Base-by-base conservation (phyloP, 2,113 vertebrate species). In the Pipra filicauda region DNA sequence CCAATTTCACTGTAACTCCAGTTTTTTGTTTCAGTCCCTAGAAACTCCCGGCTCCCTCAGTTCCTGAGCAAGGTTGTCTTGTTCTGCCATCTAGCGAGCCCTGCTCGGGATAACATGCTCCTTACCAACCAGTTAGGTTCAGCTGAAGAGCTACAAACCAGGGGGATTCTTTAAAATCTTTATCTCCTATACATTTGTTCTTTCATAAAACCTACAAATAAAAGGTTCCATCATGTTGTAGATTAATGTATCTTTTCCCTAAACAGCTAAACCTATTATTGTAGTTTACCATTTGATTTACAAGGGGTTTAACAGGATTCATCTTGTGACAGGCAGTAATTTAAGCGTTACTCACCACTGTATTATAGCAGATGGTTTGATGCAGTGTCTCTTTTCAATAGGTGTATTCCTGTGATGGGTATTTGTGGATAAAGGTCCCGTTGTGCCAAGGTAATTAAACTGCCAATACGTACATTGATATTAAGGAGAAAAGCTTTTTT, bases 1-100 rank as follows among this genome's bases (percentile, higher is more conserved):
- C 96, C 51, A 9, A 28, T 91, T 91, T 88, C 64, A 49, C 24
- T 13, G 7, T 46, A 69, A 79, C 61, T 69, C 55, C 30, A 12
- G 4, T 9, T 92, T 93, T 90, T 91, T 80, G 14, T 65, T 66
- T 85, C 70, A 54, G 15, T 43, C 52, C 26, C 55, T 28, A 35
- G 26, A 75, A 93, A 89, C 48, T 37, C 23, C 8, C 11, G 33
- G 18, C 18, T 74, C n/a, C 39, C 43, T 17, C 7, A 11, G 35
- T 8, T 6, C 52, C 24, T 28, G 73, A 86, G 52, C 55, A 97
- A 80, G 81, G 39, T 96, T 96, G 94, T 97, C 95, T 94, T 84
- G 43, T 93, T 93, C 94, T 96, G 97, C 97, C 97, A 97, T 95
- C 97, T 97, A 97, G 96, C 51, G 97, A 79, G 55, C 6, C 69